A percentile compares a stretch with the other conserved stretches of the same genome.
These are phyloP conservation scores for Contarinia nasturtii DNA, from an alignment of 1,140 invertebrate species.

Conservation along the genomic window DNA sequence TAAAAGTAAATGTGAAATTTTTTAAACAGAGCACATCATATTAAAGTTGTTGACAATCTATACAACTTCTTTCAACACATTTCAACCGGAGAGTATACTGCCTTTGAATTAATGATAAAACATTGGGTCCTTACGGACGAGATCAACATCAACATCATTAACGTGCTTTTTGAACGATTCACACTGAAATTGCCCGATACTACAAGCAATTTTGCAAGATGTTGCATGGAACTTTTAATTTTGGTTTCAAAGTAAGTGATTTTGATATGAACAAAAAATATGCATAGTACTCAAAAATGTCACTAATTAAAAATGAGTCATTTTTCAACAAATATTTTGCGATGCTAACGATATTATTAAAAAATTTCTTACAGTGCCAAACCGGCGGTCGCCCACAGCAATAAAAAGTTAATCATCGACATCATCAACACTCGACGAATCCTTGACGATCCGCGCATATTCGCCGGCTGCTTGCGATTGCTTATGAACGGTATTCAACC, in stretches of 20 bases:
- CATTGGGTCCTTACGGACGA: constrained; percentile 44
- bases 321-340: too few relatives aligned
- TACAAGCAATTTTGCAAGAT: constrained; percentile 40
- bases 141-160: constrained; percentile 28
- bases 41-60: constrained; percentile 37
- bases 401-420: constrained; percentile 29
- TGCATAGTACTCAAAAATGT: too few relatives aligned
- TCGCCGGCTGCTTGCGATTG: constrained; percentile 13
- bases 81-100: constrained; percentile 40
- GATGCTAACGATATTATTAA: too few relatives aligned
- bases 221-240: constrained; percentile 48
- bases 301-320: too few relatives aligned
- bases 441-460: constrained; percentile 17
- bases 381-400: constrained; percentile 29
- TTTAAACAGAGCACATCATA: constrained; percentile 22
- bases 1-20: not conserved
- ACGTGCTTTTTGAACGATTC: constrained; percentile 66
- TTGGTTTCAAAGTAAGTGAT: constrained; percentile 40
- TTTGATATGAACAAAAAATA: too few relatives aligned
- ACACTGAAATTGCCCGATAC: constrained; percentile 52
- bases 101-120: constrained; percentile 45
- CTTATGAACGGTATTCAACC: constrained; percentile 15
- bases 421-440: constrained; percentile 22
- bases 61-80: constrained; percentile 35
- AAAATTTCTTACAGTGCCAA: constrained; percentile 30